Base-by-base conservation (phyloP, 1,140 invertebrate species). In the Leptopilina boulardi region DNA sequence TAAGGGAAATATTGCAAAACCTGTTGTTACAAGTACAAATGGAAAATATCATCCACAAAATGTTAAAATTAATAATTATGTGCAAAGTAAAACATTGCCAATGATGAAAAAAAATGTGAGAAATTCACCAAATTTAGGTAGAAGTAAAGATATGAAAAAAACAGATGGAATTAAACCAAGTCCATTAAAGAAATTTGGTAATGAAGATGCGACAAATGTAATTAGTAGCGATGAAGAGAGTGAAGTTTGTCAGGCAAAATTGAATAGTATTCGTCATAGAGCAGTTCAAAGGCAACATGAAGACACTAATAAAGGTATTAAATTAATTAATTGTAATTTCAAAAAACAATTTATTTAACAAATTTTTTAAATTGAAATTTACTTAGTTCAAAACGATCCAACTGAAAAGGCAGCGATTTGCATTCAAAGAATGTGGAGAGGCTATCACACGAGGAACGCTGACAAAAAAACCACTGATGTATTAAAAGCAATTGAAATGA, bases 401-500 rank as follows among this genome's bases (percentile, higher is more conserved):
- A 87, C 88, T 38, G 88, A 87, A 23, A 92, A 91, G 79, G 94
- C 96, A 26, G 97, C 96, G 0, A 93, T 95, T 23, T 94, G 93
- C 34, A 97, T 98, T 85, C 97, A 98, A 91, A 95, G 95, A 86
- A 93, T 95, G 87, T 98, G 97, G 97, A 90, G 96, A 51, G 97
- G 97, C 0, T 98, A 97, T 89, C 93, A 94, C 56, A 95, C 96
- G 19, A 91, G 97, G 80, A 96, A 97, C 82, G 91, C 95, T 6
- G 94, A 96, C 85, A 94, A 93, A 81, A 94, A 95, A 85, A 95
- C 96, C 4, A 92, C 94, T 71, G 93, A 95, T 87, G 91, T 95
- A 87, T 92, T 96, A 71, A 94, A 96, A 83, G 95, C 95, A 30
- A 94, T 98, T 6, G 94, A 97, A 82, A 94, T 94, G 76, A 93